A percentile compares a stretch with the other conserved stretches of the same genome.
Conservation (phyloP, 2,888 invertebrate species). For the Taphrorychus bicolor region DNA sequence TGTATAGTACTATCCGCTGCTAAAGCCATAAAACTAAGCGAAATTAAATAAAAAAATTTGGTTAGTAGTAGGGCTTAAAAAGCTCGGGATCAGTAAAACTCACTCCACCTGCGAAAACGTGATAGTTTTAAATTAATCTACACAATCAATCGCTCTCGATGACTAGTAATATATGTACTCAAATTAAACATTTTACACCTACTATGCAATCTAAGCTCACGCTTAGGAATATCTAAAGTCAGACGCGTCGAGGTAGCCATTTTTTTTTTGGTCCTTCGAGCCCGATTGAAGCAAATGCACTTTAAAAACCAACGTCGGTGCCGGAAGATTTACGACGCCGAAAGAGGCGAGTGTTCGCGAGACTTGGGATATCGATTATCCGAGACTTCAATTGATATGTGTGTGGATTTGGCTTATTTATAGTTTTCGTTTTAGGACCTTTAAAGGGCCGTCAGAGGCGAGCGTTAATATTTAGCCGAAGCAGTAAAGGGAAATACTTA, state of each 20-base stretch:
- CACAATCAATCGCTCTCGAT: too few species aligned
- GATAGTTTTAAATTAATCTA: too few species aligned
- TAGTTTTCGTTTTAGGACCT: slow-evolving; percentile 24
- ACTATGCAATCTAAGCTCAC: too few species aligned
- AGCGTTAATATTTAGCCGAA: slow-evolving; percentile 26
- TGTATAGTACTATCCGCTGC: too few species aligned
- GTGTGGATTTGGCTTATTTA: slow-evolving; percentile 36
- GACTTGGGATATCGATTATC: slow-evolving; percentile 27
- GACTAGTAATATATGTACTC: too few species aligned
- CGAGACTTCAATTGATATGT: slow-evolving; percentile 21
- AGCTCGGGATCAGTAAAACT: too few species aligned
- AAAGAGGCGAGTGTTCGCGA: slow-evolving; percentile 20
- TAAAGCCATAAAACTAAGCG: too few species aligned
- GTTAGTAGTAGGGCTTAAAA: too few species aligned
- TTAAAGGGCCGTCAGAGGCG: not conserved
- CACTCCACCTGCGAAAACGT: too few species aligned
- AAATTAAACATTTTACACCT: too few species aligned
- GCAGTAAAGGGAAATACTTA: slow-evolving; percentile 24
- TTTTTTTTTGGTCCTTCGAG: not conserved
- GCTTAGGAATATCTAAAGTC: too few species aligned
- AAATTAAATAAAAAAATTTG: too few species aligned
- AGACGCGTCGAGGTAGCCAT: not conserved
- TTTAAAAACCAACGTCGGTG: not conserved
- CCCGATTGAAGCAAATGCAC: slow-evolving; percentile 1
- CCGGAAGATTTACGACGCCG: slow-evolving; percentile 16